Evolutionary conservation across 2,113 vertebrate genomes (phyloP), one percentile per base, ranked within the genome.

Genomic region (Halichoerus grypus): DNA sequence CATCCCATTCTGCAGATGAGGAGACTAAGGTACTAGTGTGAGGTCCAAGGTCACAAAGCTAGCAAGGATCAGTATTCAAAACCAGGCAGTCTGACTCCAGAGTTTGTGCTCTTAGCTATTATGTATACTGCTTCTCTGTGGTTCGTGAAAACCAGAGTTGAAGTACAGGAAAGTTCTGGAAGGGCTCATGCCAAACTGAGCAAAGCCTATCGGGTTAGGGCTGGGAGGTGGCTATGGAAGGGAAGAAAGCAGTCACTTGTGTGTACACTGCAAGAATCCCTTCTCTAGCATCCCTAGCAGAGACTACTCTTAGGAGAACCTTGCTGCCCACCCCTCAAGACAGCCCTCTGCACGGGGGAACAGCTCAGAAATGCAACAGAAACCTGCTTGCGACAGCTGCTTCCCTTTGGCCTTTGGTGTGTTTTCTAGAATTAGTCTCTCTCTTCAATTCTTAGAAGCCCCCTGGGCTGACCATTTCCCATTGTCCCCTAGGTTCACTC

Each of bases 291-390:
- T 57, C 79, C 36, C 63, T 33, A 24, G 51, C 33, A 39, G n/a
- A 33, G 12, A 11, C 5, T 9, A 15, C 15, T 39, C 69, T 84
- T 8, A 46, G 53, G 18, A 14, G 26, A 55, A 19, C 12, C 49
- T 55, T 28, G 16, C 31, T 42, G 19, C 13, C 39, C 57, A 42
- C 10, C 22, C 22, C 12, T n/a, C 11, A 7, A n/a, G 14, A 59
- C 0, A 36, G 63, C 1, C 4, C 22, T 16, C 5, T 53, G 6
- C n/a, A 21, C 2, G 11, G 49, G 16, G 46, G 16, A 81, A 24
- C 9, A 57, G 36, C 55, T 65, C 22, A 51, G 33, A 36, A 55
- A 3, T 24, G 12, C 46, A 63, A 36, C 65, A 53, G 53, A 61
- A 49, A n/a, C 16, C 55, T 36, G 14, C 63, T 26, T 42, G 26